A percentile compares a stretch with the other conserved stretches of the same genome.
Conservation (phyloP, 1,140 invertebrate genomes). For the Drosophila kanapiae region DNA sequence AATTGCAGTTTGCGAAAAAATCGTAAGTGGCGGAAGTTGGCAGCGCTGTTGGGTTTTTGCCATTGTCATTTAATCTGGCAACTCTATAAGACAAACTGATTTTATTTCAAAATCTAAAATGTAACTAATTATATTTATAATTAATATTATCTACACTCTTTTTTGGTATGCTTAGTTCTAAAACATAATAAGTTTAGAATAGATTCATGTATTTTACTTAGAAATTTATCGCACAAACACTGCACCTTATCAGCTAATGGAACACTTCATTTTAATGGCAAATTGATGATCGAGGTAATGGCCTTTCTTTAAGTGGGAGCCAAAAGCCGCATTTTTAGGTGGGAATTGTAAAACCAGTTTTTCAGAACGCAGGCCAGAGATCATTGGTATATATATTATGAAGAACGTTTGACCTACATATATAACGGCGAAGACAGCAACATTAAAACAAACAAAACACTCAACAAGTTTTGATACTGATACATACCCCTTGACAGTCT, state of each 20-base stretch:
- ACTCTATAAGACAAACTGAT: not conserved
- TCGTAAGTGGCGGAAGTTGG: not conserved
- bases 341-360: conserved; percentile 18
- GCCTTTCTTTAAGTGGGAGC: conserved; percentile 19
- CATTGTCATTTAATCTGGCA: not conserved
- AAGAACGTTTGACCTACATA: conserved; percentile 25
- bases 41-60: not conserved
- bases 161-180: too few species aligned
- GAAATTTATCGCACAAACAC: not conserved
- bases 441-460: conserved; percentile 29
- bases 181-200: too few species aligned
- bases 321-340: not conserved
- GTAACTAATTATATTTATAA: too few species aligned
- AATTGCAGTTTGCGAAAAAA: not conserved
- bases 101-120: not conserved
- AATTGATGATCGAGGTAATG: conserved; percentile 25
- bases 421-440: conserved; percentile 10
- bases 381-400: not conserved
- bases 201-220: not conserved
- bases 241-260: conserved; percentile 21
- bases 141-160: too few species aligned
- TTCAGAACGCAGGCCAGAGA: not conserved
- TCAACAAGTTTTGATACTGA: conserved; percentile 28
- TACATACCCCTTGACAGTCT: conserved; percentile 15
- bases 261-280: conserved; percentile 27